Percentiles rank a stretch among this genome's conserved stretches.
Conservation (phyloP, 2,888 invertebrate genomes). For the Uropetala carovei region DNA sequence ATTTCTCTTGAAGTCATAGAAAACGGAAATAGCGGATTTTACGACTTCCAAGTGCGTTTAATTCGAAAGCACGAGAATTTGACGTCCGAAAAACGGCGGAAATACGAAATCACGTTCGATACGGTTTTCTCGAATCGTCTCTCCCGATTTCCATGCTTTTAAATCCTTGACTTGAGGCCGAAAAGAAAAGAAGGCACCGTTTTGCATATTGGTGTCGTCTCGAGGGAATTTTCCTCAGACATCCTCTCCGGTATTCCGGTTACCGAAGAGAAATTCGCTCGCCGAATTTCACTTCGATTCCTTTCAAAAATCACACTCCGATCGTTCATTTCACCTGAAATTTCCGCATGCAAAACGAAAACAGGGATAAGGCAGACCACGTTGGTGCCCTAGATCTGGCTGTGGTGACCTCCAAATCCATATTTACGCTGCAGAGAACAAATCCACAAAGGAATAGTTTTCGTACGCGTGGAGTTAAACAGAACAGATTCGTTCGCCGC, state of each 20-base stretch:
- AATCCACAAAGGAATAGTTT: not conserved
- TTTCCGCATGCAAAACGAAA: not conserved
- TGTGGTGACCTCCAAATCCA: constrained; percentile 34
- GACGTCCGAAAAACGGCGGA: too few relatives aligned
- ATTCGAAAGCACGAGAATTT: too few relatives aligned
- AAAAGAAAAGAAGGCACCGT: not conserved
- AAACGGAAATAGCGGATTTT: too few relatives aligned
- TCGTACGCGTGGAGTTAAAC: not conserved
- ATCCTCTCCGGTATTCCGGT: constrained; percentile 26
- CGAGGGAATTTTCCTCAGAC: not conserved
- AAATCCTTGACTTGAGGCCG: not conserved
- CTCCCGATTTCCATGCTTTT: too few relatives aligned
- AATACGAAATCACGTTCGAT: too few relatives aligned
- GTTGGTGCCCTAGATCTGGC: constrained; percentile 16
- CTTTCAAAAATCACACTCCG: constrained; percentile 3
- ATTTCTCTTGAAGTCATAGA: too few relatives aligned
- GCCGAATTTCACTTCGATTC: constrained; percentile 32
- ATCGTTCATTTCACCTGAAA: constrained; percentile 20
- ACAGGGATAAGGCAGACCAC: constrained; percentile 12
- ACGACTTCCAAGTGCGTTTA: too few relatives aligned
- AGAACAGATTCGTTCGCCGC: not conserved
- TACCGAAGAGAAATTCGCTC: constrained; percentile 9
- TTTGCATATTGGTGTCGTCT: constrained; percentile 6
- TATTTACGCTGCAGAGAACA: not conserved
- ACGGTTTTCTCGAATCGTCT: too few relatives aligned